phyloP scores from a whole-genome alignment of 1,140 invertebrate genomes.

The Thaumatotibia leucotreta region DNA sequence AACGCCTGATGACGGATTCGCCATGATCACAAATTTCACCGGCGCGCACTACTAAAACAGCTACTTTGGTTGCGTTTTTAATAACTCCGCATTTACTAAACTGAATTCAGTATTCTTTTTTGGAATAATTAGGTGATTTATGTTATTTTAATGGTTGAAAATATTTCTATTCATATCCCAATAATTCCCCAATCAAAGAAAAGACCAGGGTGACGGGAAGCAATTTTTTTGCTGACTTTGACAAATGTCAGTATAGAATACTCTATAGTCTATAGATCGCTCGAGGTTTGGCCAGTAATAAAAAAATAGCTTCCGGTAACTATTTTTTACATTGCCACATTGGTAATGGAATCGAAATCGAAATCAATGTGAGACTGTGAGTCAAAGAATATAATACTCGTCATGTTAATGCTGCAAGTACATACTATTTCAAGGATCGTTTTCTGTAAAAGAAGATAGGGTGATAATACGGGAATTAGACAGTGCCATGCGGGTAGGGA shows the following conservation, averaged over 20 bases:
- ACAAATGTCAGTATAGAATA: conserved; percentile 21
- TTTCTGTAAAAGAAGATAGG: no score
- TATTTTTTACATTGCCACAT: neutral
- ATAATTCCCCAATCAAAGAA: conserved; percentile 20
- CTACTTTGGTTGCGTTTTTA: conserved; percentile 10
- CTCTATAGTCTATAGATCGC: neutral
- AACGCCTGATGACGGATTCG: conserved; percentile 77
- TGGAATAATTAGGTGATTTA: neutral
- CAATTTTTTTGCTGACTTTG: conserved; percentile 33
- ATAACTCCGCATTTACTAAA: conserved; percentile 14
- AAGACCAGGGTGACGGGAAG: conserved; percentile 23
- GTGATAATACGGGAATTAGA: no score
- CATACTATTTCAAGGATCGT: no score
- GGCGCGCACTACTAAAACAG: conserved; percentile 55
- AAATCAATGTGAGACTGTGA: neutral
- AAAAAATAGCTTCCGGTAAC: conserved; percentile 5
- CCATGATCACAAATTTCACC: conserved; percentile 75
- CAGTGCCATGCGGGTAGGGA: neutral
- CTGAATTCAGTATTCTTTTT: neutral
- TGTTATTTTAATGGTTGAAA: neutral
- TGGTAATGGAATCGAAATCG: neutral
- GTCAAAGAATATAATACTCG: no score
- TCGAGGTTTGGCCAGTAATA: neutral
- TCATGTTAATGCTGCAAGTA: no score
- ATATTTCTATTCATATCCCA: neutral